Percentiles rank a stretch among this genome's conserved stretches.
Evolutionary conservation across 2,113 vertebrate genomes (phyloP).

Genomic region (Hippotragus niger): DNA sequence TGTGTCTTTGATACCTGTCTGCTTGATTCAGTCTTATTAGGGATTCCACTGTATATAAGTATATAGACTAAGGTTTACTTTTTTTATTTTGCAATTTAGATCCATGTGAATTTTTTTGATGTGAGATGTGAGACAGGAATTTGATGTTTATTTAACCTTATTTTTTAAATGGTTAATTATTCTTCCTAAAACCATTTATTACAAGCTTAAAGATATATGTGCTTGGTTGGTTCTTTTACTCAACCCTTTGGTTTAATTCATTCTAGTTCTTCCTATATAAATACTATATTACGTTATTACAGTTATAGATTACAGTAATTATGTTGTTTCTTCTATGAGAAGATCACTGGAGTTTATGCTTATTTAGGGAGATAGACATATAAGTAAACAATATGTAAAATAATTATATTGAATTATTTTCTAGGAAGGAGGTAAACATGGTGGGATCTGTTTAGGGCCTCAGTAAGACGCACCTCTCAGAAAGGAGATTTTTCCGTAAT

Average conservation of each 20-base stretch:
- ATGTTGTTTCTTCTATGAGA: background rate
- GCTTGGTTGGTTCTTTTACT: background rate
- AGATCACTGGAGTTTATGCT: background rate
- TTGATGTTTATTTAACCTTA: background rate
- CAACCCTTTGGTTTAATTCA: background rate
- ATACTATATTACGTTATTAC: background rate
- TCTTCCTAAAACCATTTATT: background rate
- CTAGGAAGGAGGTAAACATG: background rate
- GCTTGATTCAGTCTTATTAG: background rate
- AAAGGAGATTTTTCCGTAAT: background rate
- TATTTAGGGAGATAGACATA: background rate
- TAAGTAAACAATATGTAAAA: background rate
- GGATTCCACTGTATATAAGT: background rate
- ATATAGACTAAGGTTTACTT: background rate
- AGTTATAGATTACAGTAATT: conserved; percentile 11
- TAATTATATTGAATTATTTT: background rate
- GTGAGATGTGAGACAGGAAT: background rate
- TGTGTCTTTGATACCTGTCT: background rate
- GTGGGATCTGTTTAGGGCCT: background rate
- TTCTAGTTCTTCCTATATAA: background rate
- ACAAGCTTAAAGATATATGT: background rate
- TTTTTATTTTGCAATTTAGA: conserved; percentile 11
- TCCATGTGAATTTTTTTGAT: background rate
- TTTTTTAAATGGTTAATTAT: background rate
- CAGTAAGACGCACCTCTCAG: background rate